Percentiles rank a stretch among this genome's conserved stretches.
These are phyloP conservation scores for Macropis europaea DNA, from an alignment of 2,888 invertebrate species.

Conservation along the genomic window DNA sequence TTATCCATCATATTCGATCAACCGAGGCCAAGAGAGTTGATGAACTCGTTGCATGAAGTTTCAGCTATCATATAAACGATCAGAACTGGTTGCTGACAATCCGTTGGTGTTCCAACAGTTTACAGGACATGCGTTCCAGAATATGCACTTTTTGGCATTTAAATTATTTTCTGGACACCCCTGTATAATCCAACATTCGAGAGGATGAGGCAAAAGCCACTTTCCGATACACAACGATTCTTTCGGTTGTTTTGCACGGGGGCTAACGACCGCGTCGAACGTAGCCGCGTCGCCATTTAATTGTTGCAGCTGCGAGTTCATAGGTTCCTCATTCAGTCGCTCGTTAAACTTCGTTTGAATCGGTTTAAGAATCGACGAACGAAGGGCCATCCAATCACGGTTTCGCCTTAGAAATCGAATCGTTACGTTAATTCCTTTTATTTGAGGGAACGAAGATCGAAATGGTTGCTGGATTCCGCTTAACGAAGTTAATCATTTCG, in stretches of 20 bases:
- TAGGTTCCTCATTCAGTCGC: slow-evolving; percentile 48
- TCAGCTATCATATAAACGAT: too few relatives aligned
- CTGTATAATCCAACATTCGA: too few relatives aligned
- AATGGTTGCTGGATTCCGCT: slow-evolving; percentile 12
- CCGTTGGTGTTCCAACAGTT: too few relatives aligned
- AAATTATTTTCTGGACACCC: too few relatives aligned
- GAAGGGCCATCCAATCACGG: slow-evolving; percentile 49
- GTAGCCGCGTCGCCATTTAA: slow-evolving; percentile 1
- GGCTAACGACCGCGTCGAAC: neutral
- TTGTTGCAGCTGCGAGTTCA: slow-evolving; percentile 28
- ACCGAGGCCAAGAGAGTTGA: too few relatives aligned
- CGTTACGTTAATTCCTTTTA: slow-evolving; percentile 45
- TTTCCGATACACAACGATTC: too few relatives aligned
- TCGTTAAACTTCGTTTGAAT: slow-evolving; percentile 46
- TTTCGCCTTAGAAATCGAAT: slow-evolving; percentile 31
- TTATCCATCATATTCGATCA: too few relatives aligned
- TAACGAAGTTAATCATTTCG: slow-evolving; percentile 36
- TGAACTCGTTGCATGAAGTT: too few relatives aligned
- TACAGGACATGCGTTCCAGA: too few relatives aligned
- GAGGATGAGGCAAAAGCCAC: too few relatives aligned
- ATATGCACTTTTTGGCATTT: too few relatives aligned
- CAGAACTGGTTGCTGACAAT: too few relatives aligned
- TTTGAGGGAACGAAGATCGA: neutral
- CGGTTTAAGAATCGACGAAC: slow-evolving; percentile 23
- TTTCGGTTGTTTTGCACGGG: slow-evolving; percentile 5